Base-by-base conservation (phyloP, 2,113 vertebrate genomes). In the Balaeniceps rex region DNA sequence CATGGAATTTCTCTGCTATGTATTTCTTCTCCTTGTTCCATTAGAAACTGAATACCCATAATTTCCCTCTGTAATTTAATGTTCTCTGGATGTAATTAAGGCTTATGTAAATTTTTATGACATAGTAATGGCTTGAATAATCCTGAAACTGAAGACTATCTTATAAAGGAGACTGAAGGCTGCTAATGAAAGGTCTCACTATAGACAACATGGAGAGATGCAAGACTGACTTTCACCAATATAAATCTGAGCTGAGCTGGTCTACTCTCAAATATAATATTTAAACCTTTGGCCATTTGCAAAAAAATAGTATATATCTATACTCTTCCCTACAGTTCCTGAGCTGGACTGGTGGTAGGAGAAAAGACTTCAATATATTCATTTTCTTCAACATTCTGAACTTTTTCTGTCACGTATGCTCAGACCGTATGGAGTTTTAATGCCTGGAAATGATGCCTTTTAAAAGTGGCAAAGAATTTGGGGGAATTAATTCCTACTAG, bases 51-150 rank as follows among this genome's bases (percentile, higher is more conserved):
- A 49, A 84, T 80, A 87, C 11, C 19, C 46, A 44, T 89, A 58
- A 49, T 55, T 77, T 92, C 58, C 70, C 12, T 44, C 13, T 78
- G 55, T 83, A 95, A 92, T 77, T 86, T 86, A 88, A 83, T 68
- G 38, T 90, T 86, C 68, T 80, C 40, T 88, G 17, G 38, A 78
- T 42, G 47, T 87, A 88, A 87, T 14, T 91, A 71, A 77, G 36
- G 54, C 29, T 88, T 87, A 81, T 92, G 76, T 78, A 93, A 90
- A 65, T 76, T 92, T 94, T 88, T 87, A 47, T 93, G 38, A 21
- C 21, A 65, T 57, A 64, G 12, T 91, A 82, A 82, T 88, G 40
- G 12, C 47, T 92, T 87, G 42, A 97, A 78, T 55, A 93, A 65
- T 72, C 66, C 7, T 60, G 58, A 86, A 95, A 61, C 19, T 36